These are phyloP conservation scores for Amaurobius ferox DNA, from an alignment of 2,888 invertebrate genomes.

Conservation along the genomic window DNA sequence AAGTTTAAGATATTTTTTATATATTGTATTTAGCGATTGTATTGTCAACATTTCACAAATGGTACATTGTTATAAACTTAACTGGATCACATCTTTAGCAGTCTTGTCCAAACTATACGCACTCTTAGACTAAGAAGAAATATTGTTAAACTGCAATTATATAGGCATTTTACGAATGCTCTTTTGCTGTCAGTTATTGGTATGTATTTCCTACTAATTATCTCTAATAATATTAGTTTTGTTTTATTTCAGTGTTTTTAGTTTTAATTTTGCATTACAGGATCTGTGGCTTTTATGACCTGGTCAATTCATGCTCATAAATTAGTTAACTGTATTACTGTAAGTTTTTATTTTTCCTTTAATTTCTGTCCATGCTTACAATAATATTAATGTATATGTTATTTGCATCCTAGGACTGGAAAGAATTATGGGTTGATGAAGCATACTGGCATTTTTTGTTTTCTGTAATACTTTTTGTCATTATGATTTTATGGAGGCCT, in stretches of 20 bases:
- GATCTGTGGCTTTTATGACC: slow-evolving; percentile 94
- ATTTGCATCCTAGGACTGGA: slow-evolving; percentile 85
- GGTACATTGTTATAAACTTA: not conserved
- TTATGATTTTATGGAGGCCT: slow-evolving; percentile 96
- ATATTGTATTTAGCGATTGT: too few relatives aligned
- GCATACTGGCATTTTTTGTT: slow-evolving; percentile 97
- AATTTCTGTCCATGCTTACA: not conserved
- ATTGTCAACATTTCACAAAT: too few relatives aligned
- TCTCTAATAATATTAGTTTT: too few relatives aligned
- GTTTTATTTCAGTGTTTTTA: too few relatives aligned
- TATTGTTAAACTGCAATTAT: slow-evolving; percentile 91
- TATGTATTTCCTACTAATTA: slow-evolving; percentile 72
- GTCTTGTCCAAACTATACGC: slow-evolving; percentile 90
- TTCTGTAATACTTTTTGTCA: slow-evolving; percentile 89
- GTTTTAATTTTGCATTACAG: slow-evolving; percentile 77
- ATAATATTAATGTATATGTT: too few relatives aligned
- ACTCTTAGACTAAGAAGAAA: slow-evolving; percentile 92
- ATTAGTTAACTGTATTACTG: slow-evolving; percentile 85
- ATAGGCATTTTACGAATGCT: slow-evolving; percentile 95
- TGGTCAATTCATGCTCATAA: slow-evolving; percentile 91
- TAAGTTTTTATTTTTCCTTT: slow-evolving; percentile 78
- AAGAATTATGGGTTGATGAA: slow-evolving; percentile 94
- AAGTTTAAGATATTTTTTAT: too few relatives aligned
- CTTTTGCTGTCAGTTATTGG: slow-evolving; percentile 90
- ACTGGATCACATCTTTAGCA: slow-evolving; percentile 78